Evolutionary conservation across 1,140 invertebrate genomes (phyloP), one percentile per base, ranked within the genome.

Genomic region (Drosophila azteca): DNA sequence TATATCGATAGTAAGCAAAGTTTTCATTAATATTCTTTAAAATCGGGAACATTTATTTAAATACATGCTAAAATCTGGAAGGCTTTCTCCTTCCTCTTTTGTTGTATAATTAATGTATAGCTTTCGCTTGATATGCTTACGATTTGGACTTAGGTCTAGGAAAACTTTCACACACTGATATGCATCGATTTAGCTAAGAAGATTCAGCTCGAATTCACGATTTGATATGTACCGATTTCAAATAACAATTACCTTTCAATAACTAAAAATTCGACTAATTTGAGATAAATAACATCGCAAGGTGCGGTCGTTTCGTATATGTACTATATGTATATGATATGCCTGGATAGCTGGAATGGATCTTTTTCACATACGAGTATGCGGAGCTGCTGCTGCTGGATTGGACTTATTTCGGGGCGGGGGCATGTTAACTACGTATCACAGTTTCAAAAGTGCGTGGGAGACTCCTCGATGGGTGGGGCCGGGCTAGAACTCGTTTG

Each of bases 401-500:
- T 31, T 9, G 31, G 31, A 8, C 31, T 17, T 17, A 26, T 52
- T n/a, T 44, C 39, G 51, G 79, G 53, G 44, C 39, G 51, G 79
- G 53, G 44, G 68, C 48, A 35, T 48, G 71, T 79, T 68, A 76
- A 76, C 63, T 83, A 77, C 62, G 77, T 89, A 88, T 88, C 84
- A 88, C 84, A 88, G 82, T 85, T 80, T 60, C 9, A 35, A 72
- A 52, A 68, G 52, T 66, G 62, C 66, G 41, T 46, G 50, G 60
- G 71, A 43, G 41, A 62, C 26, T 39, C n/a, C 8, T 26, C 22
- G 6, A 6, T 35, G 20, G 52, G 29, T 8, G 29, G 29, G 29
- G 29, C 29, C 29, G 29, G 43, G 31, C 39, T 90, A 81, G 63
- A 91, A 91, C 49, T 91, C 90, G n/a, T 81, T 90, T 7, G 88